Base-by-base conservation (phyloP, 2,888 invertebrate species). In the Lasioglossum oenotherae region DNA sequence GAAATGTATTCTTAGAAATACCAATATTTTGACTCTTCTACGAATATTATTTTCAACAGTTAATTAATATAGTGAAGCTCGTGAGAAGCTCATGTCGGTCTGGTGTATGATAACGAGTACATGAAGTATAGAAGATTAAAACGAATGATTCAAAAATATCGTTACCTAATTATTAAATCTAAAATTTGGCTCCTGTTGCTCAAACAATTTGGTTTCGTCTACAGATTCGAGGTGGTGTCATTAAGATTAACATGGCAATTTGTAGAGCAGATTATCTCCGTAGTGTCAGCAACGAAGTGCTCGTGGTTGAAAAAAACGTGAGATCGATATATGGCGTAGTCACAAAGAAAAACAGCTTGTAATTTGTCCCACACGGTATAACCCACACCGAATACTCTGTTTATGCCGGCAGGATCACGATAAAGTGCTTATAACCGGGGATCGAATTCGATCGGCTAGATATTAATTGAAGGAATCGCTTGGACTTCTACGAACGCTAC, bases 391-490 rank as follows among this genome's bases (percentile, higher is more conserved):
- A n/a, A 41, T 41, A 46, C 41, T 76, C 57, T 19, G 38, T 41
- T 60, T 46, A 19, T 41, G 35, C 69, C 31, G 35, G 2, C n/a
- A 1, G 27, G 14, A 41, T 38, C 38, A 0, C 72, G 73, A 74
- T 44, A 78, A 81, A 53, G n/a, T 19, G 35, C 23, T n/a, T 31
- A 35, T 57, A 57, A 64, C 49, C 67, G 16, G n/a, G 31, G 27
- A 19, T 57, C 64, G 53, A 23, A 60, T 57, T 57, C 27, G 73
- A 78, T 74, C 60, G 72, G 16, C 53, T 73, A 35, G 77, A 57
- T 79, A 79, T 76, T 75, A 75, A 74, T 90, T 60, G 79, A 44
- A 80, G 78, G 69, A 87, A 87, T 80, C 67, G 46, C 41, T 35
- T 14, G 60, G 67, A 69, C 67, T 73, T 83, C 46, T 67, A 73